A percentile compares a stretch with the other conserved stretches of the same genome.
These are phyloP conservation scores for Serripes groenlandicus DNA, from an alignment of 2,888 invertebrate species.

Conservation along the genomic window DNA sequence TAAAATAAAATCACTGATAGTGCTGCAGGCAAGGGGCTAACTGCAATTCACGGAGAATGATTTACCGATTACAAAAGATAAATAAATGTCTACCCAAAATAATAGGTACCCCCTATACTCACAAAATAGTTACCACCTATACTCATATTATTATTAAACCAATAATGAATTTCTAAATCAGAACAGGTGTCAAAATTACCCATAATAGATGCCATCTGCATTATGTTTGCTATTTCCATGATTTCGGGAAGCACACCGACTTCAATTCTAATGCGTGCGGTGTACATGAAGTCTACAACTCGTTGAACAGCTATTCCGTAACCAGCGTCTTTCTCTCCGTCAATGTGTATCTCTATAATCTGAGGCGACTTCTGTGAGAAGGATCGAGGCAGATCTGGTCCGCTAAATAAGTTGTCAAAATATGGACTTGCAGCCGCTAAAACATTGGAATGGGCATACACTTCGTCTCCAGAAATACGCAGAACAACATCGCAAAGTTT, in stretches of 20 bases:
- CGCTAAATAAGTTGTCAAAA: slow-evolving; percentile 80
- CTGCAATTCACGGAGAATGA: too few relatives aligned
- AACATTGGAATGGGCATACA: slow-evolving; percentile 84
- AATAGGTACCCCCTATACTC: too few relatives aligned
- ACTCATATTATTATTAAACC: too few relatives aligned
- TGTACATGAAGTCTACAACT: slow-evolving; percentile 85
- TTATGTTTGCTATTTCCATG: slow-evolving; percentile 83
- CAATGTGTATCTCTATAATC: slow-evolving; percentile 85
- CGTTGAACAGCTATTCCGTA: slow-evolving; percentile 81
- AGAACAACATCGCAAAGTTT: slow-evolving; percentile 85
- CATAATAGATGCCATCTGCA: slow-evolving; percentile 81
- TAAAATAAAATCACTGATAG: too few relatives aligned
- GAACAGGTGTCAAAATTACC: slow-evolving; percentile 46
- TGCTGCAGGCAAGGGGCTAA: too few relatives aligned
- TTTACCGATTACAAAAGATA: too few relatives aligned
- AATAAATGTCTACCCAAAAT: too few relatives aligned
- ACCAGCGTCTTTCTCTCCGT: slow-evolving; percentile 76
- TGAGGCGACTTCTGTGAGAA: slow-evolving; percentile 84
- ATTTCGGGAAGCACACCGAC: slow-evolving; percentile 74
- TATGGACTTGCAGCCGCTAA: slow-evolving; percentile 85
- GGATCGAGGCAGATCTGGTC: slow-evolving; percentile 81
- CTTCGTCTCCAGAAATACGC: slow-evolving; percentile 80
- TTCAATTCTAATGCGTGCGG: slow-evolving; percentile 77
- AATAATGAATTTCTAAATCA: too few relatives aligned
- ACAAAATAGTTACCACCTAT: too few relatives aligned